phyloP scores from a whole-genome alignment of 1,140 invertebrate genomes.

The Drosophila repleta region DNA sequence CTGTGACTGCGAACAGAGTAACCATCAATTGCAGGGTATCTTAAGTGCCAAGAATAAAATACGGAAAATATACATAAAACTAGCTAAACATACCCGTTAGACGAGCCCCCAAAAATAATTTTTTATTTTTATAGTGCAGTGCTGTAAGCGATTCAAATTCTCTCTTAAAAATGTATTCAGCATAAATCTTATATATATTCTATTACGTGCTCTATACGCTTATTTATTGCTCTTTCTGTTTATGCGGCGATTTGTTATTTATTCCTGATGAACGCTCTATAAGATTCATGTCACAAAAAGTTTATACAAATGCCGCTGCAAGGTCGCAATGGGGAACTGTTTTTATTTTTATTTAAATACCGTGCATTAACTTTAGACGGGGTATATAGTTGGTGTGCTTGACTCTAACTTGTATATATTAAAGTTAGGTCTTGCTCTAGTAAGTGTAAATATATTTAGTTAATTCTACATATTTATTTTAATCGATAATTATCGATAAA shows the following conservation, averaged over 20 bases:
- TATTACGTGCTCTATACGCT: slow-evolving; percentile 14
- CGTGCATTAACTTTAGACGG: neutral
- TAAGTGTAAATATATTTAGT: too few relatives aligned
- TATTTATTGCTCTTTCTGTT: slow-evolving; percentile 48
- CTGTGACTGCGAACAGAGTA: slow-evolving; percentile 1
- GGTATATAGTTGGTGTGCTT: too few relatives aligned
- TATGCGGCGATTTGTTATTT: slow-evolving; percentile 14
- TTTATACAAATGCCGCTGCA: slow-evolving; percentile 41
- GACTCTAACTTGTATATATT: neutral
- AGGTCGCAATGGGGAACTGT: slow-evolving; percentile 30
- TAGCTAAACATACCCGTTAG: slow-evolving; percentile 2
- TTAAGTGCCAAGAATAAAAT: neutral
- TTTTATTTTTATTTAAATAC: slow-evolving; percentile 5
- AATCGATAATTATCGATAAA: neutral
- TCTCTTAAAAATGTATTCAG: slow-evolving; percentile 10
- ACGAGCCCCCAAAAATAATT: slow-evolving; percentile 25
- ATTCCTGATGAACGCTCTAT: neutral
- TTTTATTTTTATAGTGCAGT: neutral
- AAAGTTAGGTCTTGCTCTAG: too few relatives aligned
- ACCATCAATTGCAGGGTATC: slow-evolving; percentile 12
- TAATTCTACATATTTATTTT: too few relatives aligned
- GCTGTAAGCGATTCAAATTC: neutral
- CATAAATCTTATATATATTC: slow-evolving; percentile 17
- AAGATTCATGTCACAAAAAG: slow-evolving; percentile 41
- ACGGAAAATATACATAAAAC: neutral